Evolutionary conservation across 1,140 invertebrate species (phyloP).

Genomic region (Megalonaias nervosa): DNA sequence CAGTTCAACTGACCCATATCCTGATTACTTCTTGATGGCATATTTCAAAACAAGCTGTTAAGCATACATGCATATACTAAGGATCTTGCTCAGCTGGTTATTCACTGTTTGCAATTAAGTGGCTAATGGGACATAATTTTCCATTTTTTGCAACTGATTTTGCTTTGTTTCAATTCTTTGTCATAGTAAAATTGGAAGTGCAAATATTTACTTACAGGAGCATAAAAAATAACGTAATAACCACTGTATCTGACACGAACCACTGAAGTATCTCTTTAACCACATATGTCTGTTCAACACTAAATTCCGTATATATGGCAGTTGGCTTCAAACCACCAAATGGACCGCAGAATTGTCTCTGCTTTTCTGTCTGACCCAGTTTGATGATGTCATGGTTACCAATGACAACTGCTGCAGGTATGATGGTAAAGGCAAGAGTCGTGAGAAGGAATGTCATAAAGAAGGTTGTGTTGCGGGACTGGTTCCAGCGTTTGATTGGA

Average conservation of each 20-base stretch:
- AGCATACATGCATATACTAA: too few relatives aligned
- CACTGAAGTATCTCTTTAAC: constrained; percentile 21
- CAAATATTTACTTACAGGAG: constrained; percentile 37
- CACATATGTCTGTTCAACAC: constrained; percentile 3
- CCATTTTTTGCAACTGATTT: too few relatives aligned
- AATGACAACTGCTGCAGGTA: constrained; percentile 45
- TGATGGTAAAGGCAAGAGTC: constrained; percentile 39
- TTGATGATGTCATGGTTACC: constrained; percentile 42
- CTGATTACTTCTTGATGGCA: too few relatives aligned
- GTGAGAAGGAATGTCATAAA: constrained; percentile 44
- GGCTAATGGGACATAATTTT: too few relatives aligned
- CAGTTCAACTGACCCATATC: too few relatives aligned
- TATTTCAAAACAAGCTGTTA: too few relatives aligned
- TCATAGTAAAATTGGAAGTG: not conserved
- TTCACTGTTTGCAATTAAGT: too few relatives aligned
- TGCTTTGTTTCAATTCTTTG: too few relatives aligned
- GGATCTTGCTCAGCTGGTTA: too few relatives aligned
- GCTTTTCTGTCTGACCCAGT: constrained; percentile 24
- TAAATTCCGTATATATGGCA: constrained; percentile 36
- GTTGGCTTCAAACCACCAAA: constrained; percentile 43
- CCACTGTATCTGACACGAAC: constrained; percentile 41
- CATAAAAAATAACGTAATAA: constrained; percentile 38
- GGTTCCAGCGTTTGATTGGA: constrained; percentile 55
- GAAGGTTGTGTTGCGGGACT: constrained; percentile 51
- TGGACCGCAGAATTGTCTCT: constrained; percentile 34